These are phyloP conservation scores for Nymphalis c-album DNA, from an alignment of 2,888 invertebrate species.

Conservation along the genomic window DNA sequence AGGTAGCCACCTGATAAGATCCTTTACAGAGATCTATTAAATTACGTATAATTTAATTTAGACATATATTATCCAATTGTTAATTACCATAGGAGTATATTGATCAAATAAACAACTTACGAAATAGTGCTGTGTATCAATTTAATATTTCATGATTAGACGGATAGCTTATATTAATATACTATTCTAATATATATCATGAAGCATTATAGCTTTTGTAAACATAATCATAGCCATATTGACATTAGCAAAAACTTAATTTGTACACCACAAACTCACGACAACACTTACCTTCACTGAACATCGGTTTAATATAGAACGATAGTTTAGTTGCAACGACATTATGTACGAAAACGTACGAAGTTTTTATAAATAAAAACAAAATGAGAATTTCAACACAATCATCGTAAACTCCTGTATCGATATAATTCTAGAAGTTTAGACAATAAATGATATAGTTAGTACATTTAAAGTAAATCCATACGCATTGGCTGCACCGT, in stretches of 20 bases:
- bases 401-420: too few relatives aligned
- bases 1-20: neutral
- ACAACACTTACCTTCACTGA: neutral
- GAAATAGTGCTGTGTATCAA: conserved; percentile 7
- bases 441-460: too few relatives aligned
- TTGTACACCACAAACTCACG: neutral
- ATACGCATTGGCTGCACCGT: neutral
- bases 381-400: neutral
- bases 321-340: neutral
- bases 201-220: conserved; percentile 7
- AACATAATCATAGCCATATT: conserved; percentile 11
- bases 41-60: conserved; percentile 16
- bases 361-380: neutral
- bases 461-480: neutral
- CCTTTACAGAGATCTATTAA: conserved; percentile 11
- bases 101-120: conserved; percentile 8
- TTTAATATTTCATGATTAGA: conserved; percentile 5
- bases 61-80: conserved; percentile 13
- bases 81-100: conserved; percentile 17
- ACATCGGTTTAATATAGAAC: neutral
- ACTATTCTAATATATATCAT: conserved; percentile 5
- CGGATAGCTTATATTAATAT: conserved; percentile 4
- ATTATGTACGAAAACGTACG: neutral
- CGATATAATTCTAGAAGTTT: too few relatives aligned
- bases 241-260: conserved; percentile 10